Base-by-base conservation (phyloP, 1,140 invertebrate species). In the Tachypleus tridentatus region DNA sequence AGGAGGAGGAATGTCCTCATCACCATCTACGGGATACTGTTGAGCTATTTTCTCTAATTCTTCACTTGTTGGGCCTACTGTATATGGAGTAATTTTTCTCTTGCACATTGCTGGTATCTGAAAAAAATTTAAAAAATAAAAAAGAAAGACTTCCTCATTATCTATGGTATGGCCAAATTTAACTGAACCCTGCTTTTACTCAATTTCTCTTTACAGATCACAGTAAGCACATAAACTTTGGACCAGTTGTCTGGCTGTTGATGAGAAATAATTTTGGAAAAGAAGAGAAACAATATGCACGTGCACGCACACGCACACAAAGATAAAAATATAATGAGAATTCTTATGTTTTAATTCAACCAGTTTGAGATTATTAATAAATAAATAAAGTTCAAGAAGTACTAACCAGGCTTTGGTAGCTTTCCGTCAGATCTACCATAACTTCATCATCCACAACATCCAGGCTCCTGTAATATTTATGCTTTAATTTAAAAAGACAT, bases 61-160 rank as follows among this genome's bases (percentile, higher is more conserved):
- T 62, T 82, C 80, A 72, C 82, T 80, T 49, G 68, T 75, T 3
- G 81, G 79, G 5, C 80, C 80, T 29, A 29, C 29, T 63, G 74
- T 80, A 72, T 81, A 85, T 3, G 84, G 83, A 3, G 85, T 86
- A 53, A 87, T 83, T 10, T 82, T 70, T 69, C 85, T 74, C 7
- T 79, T 79, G 4, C 76, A 77, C 74, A 82, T 78, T 47, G 69
- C 67, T 8, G 72, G 71, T 54, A 76, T 70, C 75, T 77, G 65
- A n/a, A 11, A 49, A 52, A 29, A 29, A 29, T 29, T 29, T 29
- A 29, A 2, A 29, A 29, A 29, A 29, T 29, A 58, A 54, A 49
- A 63, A 4, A 62, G 54, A 61, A 62, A 5, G 10, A 61, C 3
- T 5, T 49, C 49, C n/a, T 58, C n/a, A 8, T 50, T 49, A 56